Conservation (phyloP, 2,888 invertebrate species). For the Dicycla oo region DNA sequence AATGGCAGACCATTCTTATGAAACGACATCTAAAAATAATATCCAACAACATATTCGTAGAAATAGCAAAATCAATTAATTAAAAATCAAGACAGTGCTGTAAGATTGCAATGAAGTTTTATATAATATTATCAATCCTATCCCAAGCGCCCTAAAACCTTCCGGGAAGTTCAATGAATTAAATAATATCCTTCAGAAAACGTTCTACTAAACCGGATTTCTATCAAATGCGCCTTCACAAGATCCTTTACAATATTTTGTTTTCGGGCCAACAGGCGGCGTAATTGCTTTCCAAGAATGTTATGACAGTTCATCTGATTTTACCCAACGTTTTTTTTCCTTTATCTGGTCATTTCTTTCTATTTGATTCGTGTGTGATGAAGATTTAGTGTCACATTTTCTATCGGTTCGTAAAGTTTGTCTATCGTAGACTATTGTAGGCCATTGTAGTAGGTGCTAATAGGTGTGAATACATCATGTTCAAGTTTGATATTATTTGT, state of each 20-base stretch:
- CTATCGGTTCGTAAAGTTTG: not conserved
- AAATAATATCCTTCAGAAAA: conserved; percentile 25
- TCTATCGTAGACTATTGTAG: conserved; percentile 11
- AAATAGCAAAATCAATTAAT: conserved; percentile 1
- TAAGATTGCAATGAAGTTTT: conserved; percentile 21
- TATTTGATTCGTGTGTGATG: not conserved
- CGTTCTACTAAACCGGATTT: conserved; percentile 34
- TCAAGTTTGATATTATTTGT: not conserved
- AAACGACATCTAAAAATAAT: conserved; percentile 9
- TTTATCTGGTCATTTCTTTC: not conserved
- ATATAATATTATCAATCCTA: conserved; percentile 6
- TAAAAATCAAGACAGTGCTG: not conserved
- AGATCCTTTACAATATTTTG: conserved; percentile 50
- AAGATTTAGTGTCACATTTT: not conserved
- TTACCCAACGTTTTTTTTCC: not conserved
- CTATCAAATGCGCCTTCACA: conserved; percentile 29
- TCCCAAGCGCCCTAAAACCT: conserved; percentile 1
- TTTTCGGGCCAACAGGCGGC: conserved; percentile 39
- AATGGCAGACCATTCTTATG: no score
- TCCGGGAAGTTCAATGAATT: conserved; percentile 28
- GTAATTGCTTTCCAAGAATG: conserved; percentile 53
- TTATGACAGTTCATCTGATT: conserved; percentile 19
- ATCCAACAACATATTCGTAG: not conserved
- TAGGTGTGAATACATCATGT: not conserved
- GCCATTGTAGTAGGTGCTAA: conserved; percentile 15